Percentiles rank a stretch among this genome's conserved stretches.
These are phyloP conservation scores for Tragelaphus strepsiceros DNA, from an alignment of 2,113 vertebrate species.

Conservation along the genomic window DNA sequence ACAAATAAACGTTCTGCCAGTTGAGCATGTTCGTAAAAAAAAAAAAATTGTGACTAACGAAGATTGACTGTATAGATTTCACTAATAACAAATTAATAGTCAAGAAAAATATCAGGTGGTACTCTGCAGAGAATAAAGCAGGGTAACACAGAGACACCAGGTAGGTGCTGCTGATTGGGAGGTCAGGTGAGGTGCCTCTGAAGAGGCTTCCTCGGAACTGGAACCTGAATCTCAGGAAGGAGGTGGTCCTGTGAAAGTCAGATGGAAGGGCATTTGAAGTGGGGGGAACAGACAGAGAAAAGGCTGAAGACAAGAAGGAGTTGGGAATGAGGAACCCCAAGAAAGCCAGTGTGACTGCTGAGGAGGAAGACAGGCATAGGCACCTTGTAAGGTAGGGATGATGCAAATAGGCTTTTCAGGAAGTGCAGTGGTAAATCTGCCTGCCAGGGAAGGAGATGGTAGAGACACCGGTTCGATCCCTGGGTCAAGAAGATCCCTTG, in stretches of 20 bases:
- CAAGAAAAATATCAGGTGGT: background rate
- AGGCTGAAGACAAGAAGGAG: background rate
- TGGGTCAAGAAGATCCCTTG: background rate
- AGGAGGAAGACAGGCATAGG: background rate
- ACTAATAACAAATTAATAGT: background rate
- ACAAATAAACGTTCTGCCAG: background rate
- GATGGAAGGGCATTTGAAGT: background rate
- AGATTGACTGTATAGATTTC: background rate
- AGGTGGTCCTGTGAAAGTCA: background rate
- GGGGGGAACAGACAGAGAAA: background rate
- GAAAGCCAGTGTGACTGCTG: background rate
- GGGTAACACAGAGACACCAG: accelerated
- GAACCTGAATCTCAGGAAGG: background rate
- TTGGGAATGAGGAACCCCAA: background rate
- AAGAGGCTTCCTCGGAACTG: background rate
- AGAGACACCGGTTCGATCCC: background rate
- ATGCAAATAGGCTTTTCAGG: background rate
- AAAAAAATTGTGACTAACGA: background rate
- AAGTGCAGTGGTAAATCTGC: background rate
- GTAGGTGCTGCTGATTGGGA: no score
- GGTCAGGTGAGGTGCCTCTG: background rate
- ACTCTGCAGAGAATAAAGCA: background rate
- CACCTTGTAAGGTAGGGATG: background rate
- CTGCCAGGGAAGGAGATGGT: background rate
- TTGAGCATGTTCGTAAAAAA: background rate